Evolutionary conservation across 1,140 invertebrate genomes (phyloP).

Genomic region (Drosophila ercepeae): DNA sequence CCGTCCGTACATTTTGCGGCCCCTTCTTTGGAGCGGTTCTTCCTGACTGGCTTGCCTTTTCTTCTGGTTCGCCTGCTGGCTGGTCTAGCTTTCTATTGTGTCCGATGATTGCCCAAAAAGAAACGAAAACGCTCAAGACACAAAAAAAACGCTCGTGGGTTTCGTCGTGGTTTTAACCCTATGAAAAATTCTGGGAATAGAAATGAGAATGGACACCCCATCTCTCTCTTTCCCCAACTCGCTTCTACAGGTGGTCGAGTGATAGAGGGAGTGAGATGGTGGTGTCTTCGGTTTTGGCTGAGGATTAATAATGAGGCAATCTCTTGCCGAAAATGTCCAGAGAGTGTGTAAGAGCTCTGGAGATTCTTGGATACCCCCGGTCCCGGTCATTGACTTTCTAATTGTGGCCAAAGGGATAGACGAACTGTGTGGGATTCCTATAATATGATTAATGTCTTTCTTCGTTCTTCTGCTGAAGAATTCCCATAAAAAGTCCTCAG

Average conservation of each 20-base stretch:
- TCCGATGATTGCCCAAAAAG: conserved; percentile 77
- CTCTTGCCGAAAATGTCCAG: conserved; percentile 76
- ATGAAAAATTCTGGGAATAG: conserved; percentile 39
- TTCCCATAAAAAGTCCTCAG: conserved; percentile 22
- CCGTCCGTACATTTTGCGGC: conserved; percentile 33
- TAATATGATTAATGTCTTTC: conserved; percentile 65
- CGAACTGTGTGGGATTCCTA: conserved; percentile 39
- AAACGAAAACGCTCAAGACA: conserved; percentile 34
- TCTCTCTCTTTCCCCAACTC: conserved; percentile 31
- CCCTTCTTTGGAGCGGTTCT: conserved; percentile 76
- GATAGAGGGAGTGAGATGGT: conserved; percentile 16
- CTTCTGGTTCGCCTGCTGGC: conserved; percentile 52
- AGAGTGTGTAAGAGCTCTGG: conserved; percentile 45
- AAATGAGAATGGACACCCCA: conserved; percentile 26
- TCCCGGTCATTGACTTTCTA: conserved; percentile 67
- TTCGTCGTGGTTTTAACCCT: too few species aligned
- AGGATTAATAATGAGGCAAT: conserved; percentile 74
- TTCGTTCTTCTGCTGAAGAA: conserved; percentile 15
- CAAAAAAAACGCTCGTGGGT: conserved; percentile 66
- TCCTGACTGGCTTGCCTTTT: conserved; percentile 69
- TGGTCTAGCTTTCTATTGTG: conserved; percentile 81
- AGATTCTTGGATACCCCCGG: conserved; percentile 19
- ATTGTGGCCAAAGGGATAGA: conserved; percentile 45
- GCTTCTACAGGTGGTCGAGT: conserved; percentile 26
- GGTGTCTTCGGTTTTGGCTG: conserved; percentile 43